A percentile compares a stretch with the other conserved stretches of the same genome.
phyloP scores from a whole-genome alignment of 2,113 vertebrate species.

The Plectropomus leopardus region DNA sequence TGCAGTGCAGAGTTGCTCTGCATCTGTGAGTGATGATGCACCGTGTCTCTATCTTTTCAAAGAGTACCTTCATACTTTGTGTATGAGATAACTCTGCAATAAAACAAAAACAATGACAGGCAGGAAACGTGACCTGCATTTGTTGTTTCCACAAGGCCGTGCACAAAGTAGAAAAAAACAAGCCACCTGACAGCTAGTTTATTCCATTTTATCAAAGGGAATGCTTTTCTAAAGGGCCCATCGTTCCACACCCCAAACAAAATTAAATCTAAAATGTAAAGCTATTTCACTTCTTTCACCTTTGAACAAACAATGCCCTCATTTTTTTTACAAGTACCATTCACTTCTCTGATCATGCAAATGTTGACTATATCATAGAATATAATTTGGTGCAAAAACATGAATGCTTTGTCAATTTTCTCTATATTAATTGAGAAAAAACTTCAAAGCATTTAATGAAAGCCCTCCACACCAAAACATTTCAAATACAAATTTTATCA shows the following conservation, averaged over 20 bases:
- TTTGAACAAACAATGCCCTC: neutral
- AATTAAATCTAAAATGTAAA: neutral
- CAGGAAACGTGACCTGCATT: neutral
- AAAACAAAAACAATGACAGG: neutral
- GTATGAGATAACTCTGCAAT: neutral
- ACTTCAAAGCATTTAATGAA: neutral
- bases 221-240: neutral
- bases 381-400: neutral
- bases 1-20: neutral
- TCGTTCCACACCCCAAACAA: neutral
- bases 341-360: neutral
- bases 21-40: neutral
- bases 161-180: neutral
- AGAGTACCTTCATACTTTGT: neutral
- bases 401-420: neutral
- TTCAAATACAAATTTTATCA: neutral
- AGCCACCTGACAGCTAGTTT: neutral
- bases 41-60: neutral
- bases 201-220: neutral
- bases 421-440: neutral
- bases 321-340: neutral
- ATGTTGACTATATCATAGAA: too few relatives aligned
- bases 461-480: neutral
- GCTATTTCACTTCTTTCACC: neutral
- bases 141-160: neutral